Conservation (phyloP, 2,113 vertebrate species). For the Hippoglossus stenolepis region DNA sequence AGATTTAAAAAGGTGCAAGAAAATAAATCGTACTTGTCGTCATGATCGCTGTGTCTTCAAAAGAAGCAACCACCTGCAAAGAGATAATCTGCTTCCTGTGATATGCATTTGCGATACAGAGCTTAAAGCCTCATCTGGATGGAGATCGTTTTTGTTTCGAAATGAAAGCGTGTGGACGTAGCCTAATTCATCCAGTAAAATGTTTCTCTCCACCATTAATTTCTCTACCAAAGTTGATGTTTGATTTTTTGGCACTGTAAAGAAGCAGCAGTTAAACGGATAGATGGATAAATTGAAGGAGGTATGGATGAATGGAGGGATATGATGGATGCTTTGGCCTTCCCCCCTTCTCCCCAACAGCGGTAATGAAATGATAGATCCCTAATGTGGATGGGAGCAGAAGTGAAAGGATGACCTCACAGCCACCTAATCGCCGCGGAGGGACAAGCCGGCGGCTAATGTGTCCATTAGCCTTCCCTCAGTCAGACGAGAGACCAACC, state of each 20-base stretch:
- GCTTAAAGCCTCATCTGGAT: too few species aligned
- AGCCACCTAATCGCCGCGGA: conserved; percentile 73
- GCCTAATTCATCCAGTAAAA: neutral
- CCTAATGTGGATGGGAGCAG: conserved; percentile 72
- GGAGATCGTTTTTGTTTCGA: too few species aligned
- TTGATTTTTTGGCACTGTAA: neutral
- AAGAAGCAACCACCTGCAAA: too few species aligned
- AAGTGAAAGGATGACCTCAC: conserved; percentile 80
- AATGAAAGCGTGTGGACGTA: neutral
- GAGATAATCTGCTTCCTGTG: too few species aligned
- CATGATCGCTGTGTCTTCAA: too few species aligned
- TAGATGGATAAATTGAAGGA: conserved; percentile 1
- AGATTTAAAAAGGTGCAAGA: neutral
- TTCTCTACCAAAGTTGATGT: neutral
- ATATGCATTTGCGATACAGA: too few species aligned
- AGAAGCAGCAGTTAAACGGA: conserved; percentile 8
- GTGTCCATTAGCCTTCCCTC: conserved; percentile 73
- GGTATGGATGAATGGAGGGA: conserved; percentile 5
- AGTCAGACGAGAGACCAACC: conserved; percentile 47
- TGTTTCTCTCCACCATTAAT: neutral
- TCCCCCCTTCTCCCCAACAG: conserved; percentile 1
- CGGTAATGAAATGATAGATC: conserved; percentile 78
- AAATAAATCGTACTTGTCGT: too few species aligned
- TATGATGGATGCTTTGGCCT: conserved; percentile 15
- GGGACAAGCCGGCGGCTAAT: conserved; percentile 73